Percentiles rank a stretch among this genome's conserved stretches.
These are phyloP conservation scores for Spea multiplicata DNA, from an alignment of 2,113 vertebrate genomes.

Conservation along the genomic window DNA sequence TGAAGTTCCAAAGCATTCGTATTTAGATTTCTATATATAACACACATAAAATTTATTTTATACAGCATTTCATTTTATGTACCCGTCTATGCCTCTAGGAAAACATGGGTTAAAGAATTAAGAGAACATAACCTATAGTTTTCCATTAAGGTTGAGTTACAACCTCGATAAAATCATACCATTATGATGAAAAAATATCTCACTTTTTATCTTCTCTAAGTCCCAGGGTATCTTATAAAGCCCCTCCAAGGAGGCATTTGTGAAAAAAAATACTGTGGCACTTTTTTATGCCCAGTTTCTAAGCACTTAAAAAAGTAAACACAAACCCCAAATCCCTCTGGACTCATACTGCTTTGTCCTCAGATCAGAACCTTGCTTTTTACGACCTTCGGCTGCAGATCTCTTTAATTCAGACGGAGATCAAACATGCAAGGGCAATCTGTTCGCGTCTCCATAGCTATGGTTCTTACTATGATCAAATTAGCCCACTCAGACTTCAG, in stretches of 20 bases:
- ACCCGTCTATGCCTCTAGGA: no score
- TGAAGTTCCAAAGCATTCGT: no score
- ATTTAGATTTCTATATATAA: no score
- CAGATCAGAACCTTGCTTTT: slow-evolving; percentile 12
- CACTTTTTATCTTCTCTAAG: neutral
- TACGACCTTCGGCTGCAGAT: slow-evolving; percentile 2
- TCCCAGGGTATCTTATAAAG: neutral
- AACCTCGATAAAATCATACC: slow-evolving; percentile 6
- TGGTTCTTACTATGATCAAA: slow-evolving; percentile 34
- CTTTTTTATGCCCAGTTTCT: neutral
- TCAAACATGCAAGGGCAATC: slow-evolving; percentile 27
- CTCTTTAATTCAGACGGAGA: slow-evolving; percentile 16
- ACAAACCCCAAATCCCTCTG: slow-evolving; percentile 20
- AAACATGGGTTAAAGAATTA: neutral
- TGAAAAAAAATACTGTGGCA: slow-evolving; percentile 3
- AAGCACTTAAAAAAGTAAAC: slow-evolving; percentile 39
- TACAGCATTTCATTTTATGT: no score
- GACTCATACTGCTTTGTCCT: slow-evolving; percentile 9
- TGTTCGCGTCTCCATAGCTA: slow-evolving; percentile 13
- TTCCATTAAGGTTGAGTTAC: neutral
- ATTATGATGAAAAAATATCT: slow-evolving; percentile 31
- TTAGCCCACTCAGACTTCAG: slow-evolving; percentile 38
- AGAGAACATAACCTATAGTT: slow-evolving; percentile 9
- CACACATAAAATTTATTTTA: no score
- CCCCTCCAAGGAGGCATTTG: slow-evolving; percentile 15